Base-by-base conservation (phyloP, 2,888 invertebrate genomes). In the Mythimna loreyi region DNA sequence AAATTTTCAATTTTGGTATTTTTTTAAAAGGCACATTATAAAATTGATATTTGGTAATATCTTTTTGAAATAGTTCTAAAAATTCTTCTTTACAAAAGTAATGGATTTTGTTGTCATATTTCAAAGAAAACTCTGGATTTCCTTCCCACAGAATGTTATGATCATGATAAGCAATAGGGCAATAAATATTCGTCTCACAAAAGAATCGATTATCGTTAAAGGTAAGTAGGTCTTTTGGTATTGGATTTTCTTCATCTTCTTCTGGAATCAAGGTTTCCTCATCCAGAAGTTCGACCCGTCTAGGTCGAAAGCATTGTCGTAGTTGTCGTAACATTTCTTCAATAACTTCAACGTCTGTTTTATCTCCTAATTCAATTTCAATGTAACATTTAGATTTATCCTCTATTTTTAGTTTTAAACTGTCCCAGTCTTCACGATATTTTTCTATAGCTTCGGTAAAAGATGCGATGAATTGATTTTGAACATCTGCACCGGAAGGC, bases 91-190 rank as follows among this genome's bases (percentile, higher is more conserved):
- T 96, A 30, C 95, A 92, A 78, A 97, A 94, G 57, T 95, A 92
- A 87, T 97, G 96, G 1, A 96, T 76, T 90, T 96, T 96, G 70
- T 96, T 95, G 76, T 96, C 90, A 81, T 96, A 96, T 81, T 95
- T 94, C 0, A 94, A 91, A 25, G 93, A 87, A 81, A 94, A 96
- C 67, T 97, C 95, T 53, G 95, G 89, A 87, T 96, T 97, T n/a
- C 97, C 97, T 89, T 94, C 96, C 96, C 97, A 96, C 25, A 97
- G 86, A 13, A 97, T 92, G 52, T 94, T 92, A 79, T 96, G 86
- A 50, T 96, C 92, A 66, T 91, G 90, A 83, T 95, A 96, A n/a
- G 96, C 92, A 43, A 97, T 94, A 0, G 97, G 97, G 84, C 97
- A 97, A 83, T 96, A 97, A 80, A 93, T 83, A 74, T 92, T 92